Evolutionary conservation across 2,113 vertebrate species (phyloP), one percentile per base, ranked within the genome.

Genomic region (Microcebus murinus): DNA sequence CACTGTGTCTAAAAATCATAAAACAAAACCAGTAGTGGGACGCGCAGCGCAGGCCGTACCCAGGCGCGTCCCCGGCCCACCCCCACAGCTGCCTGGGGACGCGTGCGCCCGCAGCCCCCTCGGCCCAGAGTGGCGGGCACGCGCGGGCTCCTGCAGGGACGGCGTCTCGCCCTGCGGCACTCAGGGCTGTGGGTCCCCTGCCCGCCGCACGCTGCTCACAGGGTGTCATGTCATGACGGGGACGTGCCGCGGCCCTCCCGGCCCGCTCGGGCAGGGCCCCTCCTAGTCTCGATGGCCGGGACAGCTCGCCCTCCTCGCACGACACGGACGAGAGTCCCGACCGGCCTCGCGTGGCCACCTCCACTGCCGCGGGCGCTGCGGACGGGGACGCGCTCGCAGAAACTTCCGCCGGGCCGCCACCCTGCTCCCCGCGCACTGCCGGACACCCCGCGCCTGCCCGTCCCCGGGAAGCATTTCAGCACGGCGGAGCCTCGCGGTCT

Each of bases 191-290:
- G n/a, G 15, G 14, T 48, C 45, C 45, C 20, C 14, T 65, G 11
- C n/a, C 39, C 52, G 2, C 11, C 34, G 12, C 4, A 5, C 8
- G 3, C 23, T 25, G 3, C 39, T 45, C 77, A 67, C 36, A 25
- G 8, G 42, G 42, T 4, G 42, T 45, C 76, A 29, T 14, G 39
- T 21, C n/a, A 21, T 2, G 3, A 17, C 9, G 18, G 20, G 18
- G 6, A 15, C 25, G 31, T 4, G 57, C 5, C 34, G 14, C 8
- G 6, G 61, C 57, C 13, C 0, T 87, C 57, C 50, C 34, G 18
- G 14, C 2, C 2, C 23, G 8, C 2, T 70, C 10, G 77, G 0
- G 0, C 0, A 0, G 20, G 10, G 50, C 23, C 20, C 27, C 18
- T 8, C 29, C 11, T 8, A 21, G 52, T 57, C 34, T 25, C 13